phyloP scores from a whole-genome alignment of 2,113 vertebrate genomes.

The western clawed frog (Xenopus tropicalis) region DNA sequence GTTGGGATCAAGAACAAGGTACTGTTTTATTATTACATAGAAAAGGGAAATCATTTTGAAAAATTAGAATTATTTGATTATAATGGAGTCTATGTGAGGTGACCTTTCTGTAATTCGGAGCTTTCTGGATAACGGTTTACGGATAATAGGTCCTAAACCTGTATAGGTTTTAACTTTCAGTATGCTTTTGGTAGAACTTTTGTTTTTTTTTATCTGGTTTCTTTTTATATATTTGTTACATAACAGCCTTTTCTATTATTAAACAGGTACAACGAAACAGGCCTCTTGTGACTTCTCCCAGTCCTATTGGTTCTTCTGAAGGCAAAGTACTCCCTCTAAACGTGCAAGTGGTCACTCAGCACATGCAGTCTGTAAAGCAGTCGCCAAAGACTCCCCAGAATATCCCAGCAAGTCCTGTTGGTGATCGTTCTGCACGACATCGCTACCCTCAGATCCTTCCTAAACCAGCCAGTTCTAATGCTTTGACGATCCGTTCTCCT shows the following conservation, averaged over 20 bases:
- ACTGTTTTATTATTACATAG: too few relatives aligned
- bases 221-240: too few relatives aligned
- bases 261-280: conserved; percentile 77
- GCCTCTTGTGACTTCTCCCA: conserved; percentile 85
- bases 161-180: too few relatives aligned
- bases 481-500: conserved; percentile 87
- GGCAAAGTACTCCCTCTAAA: conserved; percentile 90
- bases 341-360: conserved; percentile 92
- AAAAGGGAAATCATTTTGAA: too few relatives aligned
- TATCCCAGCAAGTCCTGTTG: conserved; percentile 74
- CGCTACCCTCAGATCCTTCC: conserved; percentile 94
- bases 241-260: background rate
- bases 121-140: too few relatives aligned
- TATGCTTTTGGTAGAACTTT: too few relatives aligned
- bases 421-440: conserved; percentile 86
- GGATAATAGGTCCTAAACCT: too few relatives aligned
- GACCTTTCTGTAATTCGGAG: too few relatives aligned
- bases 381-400: conserved; percentile 85
- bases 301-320: conserved; percentile 78
- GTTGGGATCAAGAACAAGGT: too few relatives aligned
- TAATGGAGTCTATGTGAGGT: too few relatives aligned
- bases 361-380: conserved; percentile 87
- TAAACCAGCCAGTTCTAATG: conserved; percentile 81
- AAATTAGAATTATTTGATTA: too few relatives aligned
- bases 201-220: too few relatives aligned